phyloP scores from a whole-genome alignment of 1,140 invertebrate genomes.

The Physella acuta region DNA sequence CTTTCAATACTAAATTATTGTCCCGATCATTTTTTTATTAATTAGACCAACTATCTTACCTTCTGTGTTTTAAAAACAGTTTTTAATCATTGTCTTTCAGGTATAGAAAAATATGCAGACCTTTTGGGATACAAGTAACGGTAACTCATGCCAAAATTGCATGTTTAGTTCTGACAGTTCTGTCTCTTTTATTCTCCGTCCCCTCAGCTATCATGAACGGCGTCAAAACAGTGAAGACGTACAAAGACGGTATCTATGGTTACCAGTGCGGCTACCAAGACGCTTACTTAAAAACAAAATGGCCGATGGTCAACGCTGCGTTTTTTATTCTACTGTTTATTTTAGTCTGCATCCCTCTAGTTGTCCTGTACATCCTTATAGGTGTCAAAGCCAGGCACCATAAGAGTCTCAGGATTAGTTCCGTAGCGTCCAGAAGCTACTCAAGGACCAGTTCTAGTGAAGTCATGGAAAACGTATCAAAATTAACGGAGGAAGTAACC shows the following conservation, averaged over 20 bases:
- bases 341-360: not conserved
- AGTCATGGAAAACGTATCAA: too few species aligned
- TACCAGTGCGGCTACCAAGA: not conserved
- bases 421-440: too few species aligned
- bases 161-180: not conserved
- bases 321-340: constrained; percentile 29
- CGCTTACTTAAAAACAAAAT: not conserved
- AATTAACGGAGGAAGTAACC: too few species aligned
- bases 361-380: constrained; percentile 5
- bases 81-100: too few species aligned
- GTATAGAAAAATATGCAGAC: not conserved
- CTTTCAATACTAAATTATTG: too few species aligned
- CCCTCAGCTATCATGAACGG: constrained; percentile 6
- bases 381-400: not conserved
- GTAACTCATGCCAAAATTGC: not conserved
- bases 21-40: too few species aligned
- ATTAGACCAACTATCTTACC: too few species aligned
- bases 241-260: not conserved
- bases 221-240: not conserved
- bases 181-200: not conserved
- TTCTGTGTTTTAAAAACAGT: too few species aligned
- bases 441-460: too few species aligned
- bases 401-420: too few species aligned
- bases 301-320: constrained; percentile 22
- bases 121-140: not conserved